Base-by-base conservation (phyloP, 2,113 vertebrate species). In the Tragelaphus scriptus region DNA sequence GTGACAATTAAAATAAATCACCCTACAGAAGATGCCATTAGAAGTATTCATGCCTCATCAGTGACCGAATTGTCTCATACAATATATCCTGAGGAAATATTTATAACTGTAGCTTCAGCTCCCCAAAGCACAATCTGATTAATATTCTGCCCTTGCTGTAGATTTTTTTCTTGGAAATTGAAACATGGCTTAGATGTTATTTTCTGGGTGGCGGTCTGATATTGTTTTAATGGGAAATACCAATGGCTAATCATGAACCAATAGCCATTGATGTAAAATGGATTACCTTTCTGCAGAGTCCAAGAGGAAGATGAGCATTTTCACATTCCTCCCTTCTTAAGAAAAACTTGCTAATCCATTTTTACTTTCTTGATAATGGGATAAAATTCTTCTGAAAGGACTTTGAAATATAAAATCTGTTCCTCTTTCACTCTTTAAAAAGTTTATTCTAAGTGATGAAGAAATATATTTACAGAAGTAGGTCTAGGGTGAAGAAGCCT, bases 1-100 rank as follows among this genome's bases (percentile, higher is more conserved):
- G 99, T 99, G 99, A 99, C 99, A 99, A 99, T 99, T 99, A 99
- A 99, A 99, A 99, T 99, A 99, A 99, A 99, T 99, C 99, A 99
- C 98, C 98, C 99, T 98, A 98, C 98, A 99, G 98, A 99, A 99
- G 98, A 98, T 98, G 97, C 99, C 98, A 98, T 99, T 98, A 98
- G 98, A 99, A 99, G 98, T 98, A 99, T 99, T 99, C 99, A 99
- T 99, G 99, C 99, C 99, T 99, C 99, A 99, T 99, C 99, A 99
- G 99, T 99, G 99, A 99, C 98, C 85, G 99, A 99, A 99, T 99
- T 99, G 99, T 99, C 98, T 99, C 98, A 98, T 99, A 99, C 98
- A 98, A 99, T 98, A 99, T 98, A 99, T 99, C 99, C 99, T 93
- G 98, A 98, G 98, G 96, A 99, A 99, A 98, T 95, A 90, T 97